Evolutionary conservation across 2,888 invertebrate genomes (phyloP).

Genomic region (Eupithecia inturbata): DNA sequence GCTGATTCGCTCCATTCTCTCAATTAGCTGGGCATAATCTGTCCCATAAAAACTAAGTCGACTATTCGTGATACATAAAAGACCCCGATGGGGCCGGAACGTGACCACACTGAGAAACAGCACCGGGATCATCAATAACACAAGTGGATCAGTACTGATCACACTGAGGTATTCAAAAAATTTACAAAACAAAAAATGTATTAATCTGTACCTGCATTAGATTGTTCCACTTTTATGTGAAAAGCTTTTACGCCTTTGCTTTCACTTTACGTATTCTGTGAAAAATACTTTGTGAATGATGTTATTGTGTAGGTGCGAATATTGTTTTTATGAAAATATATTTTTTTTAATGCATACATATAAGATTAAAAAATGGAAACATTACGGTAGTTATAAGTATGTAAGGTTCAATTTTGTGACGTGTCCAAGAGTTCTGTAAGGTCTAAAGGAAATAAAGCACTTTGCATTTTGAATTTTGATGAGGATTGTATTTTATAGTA

Average conservation of each 20-base stretch:
- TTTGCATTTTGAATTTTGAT: too few relatives aligned
- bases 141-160: not conserved
- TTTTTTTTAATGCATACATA: not conserved
- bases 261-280: not conserved
- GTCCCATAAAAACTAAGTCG: slow-evolving; percentile 51
- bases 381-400: not conserved
- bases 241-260: too few relatives aligned
- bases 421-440: too few relatives aligned
- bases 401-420: too few relatives aligned
- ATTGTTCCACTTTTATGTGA: not conserved
- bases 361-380: not conserved
- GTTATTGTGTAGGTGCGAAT: not conserved
- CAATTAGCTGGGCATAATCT: slow-evolving; percentile 53
- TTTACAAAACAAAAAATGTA: too few relatives aligned
- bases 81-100: slow-evolving; percentile 42
- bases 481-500: not conserved
- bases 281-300: not conserved
- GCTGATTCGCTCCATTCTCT: slow-evolving; percentile 43
- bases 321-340: not conserved
- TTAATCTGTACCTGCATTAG: too few relatives aligned
- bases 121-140: not conserved
- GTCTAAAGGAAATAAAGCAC: too few relatives aligned
- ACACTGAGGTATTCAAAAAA: not conserved
- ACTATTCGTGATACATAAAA: slow-evolving; percentile 48
- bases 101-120: slow-evolving; percentile 41